Evolutionary conservation across 2,113 vertebrate species (phyloP).

Genomic region (Ascaphus truei): DNA sequence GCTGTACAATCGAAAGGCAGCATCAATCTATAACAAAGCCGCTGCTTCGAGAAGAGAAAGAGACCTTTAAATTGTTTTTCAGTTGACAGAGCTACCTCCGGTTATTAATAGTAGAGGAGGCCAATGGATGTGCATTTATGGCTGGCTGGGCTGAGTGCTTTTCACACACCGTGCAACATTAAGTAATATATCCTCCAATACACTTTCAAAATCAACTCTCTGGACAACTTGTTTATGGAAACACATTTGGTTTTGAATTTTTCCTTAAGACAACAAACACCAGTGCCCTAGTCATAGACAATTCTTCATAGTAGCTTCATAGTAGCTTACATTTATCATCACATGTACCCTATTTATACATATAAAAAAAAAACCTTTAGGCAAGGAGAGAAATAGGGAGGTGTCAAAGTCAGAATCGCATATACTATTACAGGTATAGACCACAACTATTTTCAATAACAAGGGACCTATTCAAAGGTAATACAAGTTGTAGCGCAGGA

Average conservation of each 20-base stretch:
- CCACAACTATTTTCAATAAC: too few relatives aligned
- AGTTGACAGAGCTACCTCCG: background rate
- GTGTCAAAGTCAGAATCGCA: too few relatives aligned
- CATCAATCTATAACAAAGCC: background rate
- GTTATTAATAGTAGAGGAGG: background rate
- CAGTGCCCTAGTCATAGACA: background rate
- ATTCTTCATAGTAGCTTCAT: background rate
- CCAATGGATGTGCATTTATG: background rate
- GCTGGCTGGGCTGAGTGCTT: background rate
- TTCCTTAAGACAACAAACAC: background rate
- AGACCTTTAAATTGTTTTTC: background rate
- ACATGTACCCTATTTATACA: too few relatives aligned
- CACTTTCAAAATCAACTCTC: background rate
- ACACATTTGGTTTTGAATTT: background rate
- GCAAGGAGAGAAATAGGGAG: too few relatives aligned
- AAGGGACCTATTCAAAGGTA: too few relatives aligned
- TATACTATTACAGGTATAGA: too few relatives aligned
- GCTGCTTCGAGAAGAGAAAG: background rate
- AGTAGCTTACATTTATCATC: too few relatives aligned
- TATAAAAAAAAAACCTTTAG: too few relatives aligned
- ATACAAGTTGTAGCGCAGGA: too few relatives aligned
- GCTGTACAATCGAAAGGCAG: background rate
- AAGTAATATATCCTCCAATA: background rate
- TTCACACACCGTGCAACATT: background rate
- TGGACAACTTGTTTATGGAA: background rate